Percentiles rank a stretch among this genome's conserved stretches.
Conservation (phyloP, 2,797 vertebrate genomes). For the Schizopygopsis malacanthus region DNA sequence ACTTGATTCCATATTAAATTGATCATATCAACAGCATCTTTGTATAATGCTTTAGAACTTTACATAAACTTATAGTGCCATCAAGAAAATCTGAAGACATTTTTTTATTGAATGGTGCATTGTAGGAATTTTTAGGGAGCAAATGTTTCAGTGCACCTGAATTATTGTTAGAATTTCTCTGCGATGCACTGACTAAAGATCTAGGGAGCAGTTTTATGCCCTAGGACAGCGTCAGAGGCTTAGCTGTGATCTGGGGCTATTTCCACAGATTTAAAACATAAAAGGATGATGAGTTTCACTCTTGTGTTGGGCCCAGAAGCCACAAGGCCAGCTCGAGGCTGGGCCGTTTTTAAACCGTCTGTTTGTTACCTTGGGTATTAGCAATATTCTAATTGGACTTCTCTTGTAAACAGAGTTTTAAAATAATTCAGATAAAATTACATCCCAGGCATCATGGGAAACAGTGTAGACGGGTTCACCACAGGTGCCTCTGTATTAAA, state of each 20-base stretch:
- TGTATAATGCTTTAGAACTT: background rate
- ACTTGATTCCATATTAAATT: background rate
- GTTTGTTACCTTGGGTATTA: background rate
- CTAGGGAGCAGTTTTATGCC: background rate
- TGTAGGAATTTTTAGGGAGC: background rate
- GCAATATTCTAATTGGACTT: background rate
- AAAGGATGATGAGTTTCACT: background rate
- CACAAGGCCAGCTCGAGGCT: background rate
- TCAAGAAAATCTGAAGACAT: background rate
- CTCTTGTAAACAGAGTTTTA: background rate
- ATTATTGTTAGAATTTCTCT: background rate
- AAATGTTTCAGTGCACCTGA: background rate
- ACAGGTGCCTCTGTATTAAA: constrained; percentile 17
- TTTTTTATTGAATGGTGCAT: background rate
- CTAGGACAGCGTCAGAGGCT: too few species aligned
- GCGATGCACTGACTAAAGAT: background rate
- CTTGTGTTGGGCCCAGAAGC: background rate
- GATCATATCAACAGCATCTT: background rate
- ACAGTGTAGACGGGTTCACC: background rate
- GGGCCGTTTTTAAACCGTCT: background rate
- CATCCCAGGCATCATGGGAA: background rate
- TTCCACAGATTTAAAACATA: background rate
- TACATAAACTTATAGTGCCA: background rate
- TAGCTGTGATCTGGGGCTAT: background rate
- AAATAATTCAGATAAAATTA: constrained; percentile 24